Base-by-base conservation (phyloP, 1,140 invertebrate species). In the Agrypnia vestita region DNA sequence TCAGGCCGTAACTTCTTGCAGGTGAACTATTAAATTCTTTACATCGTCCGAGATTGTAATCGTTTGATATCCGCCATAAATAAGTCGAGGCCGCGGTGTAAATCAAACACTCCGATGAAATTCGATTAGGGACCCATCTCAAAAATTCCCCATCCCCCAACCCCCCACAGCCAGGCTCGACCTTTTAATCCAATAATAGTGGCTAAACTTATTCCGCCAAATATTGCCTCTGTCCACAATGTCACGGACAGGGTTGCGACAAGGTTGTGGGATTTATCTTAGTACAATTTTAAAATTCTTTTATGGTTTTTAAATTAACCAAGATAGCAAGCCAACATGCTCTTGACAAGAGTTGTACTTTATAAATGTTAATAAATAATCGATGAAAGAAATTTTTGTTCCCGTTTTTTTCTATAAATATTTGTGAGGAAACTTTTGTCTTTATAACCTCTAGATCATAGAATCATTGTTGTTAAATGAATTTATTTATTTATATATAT, bases 41-140 rank as follows among this genome's bases (percentile, higher is more conserved):
- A 62, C 25, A 62, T 19, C 59, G 59, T 9, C 1, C 25, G 12
- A 62, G 59, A 62, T 62, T 62, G 15, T 19, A 62, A 62, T 25
- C 59, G 19, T 25, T 62, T 62, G 53, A 56, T 56, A 56, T 35
- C 25, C 59, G 59, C 25, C 25, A 35, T 62, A 62, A 62, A 62
- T 62, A 62, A 62, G 53, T 64, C 67, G n/a, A 13, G 43, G n/a
- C 59, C 44, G 44, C 6, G 67, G 67, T 46, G 67, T 62, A 62
- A 71, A 71, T 71, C 67, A 71, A 71, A 71, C 67, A 11, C 67
- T 71, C 8, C 67, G 67, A 12, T 43, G 59, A 46, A 71, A 71
- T 71, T 71, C 67, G 47, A 71, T 71, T 71, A 71, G 15, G 67
- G 67, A 71, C 67, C 67, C 44, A 46, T 19, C 67, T 71, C 67